Percentiles rank a stretch among this genome's conserved stretches.
These are phyloP conservation scores for Scylla paramamosain DNA, from an alignment of 1,140 invertebrate species.

Conservation along the genomic window DNA sequence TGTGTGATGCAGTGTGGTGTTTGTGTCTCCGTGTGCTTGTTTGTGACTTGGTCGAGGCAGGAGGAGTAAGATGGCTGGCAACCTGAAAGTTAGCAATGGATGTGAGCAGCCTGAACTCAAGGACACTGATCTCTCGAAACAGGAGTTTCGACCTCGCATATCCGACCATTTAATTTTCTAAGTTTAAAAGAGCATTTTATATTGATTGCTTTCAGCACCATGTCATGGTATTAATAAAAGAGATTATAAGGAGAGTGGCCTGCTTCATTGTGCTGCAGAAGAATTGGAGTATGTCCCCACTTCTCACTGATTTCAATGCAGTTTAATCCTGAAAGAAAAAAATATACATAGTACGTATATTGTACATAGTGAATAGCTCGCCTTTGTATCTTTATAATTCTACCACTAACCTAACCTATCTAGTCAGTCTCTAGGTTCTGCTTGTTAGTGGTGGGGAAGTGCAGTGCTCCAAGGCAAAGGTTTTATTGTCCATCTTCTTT, in stretches of 20 bases:
- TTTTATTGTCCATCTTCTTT: not conserved
- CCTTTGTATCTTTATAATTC: slow-evolving; percentile 13
- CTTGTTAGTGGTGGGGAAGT: not conserved
- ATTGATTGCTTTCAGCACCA: not conserved
- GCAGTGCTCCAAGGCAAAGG: not conserved
- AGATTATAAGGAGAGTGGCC: not conserved
- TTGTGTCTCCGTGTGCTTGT: not conserved
- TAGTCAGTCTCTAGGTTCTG: not conserved
- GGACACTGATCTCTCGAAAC: not conserved
- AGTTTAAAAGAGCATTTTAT: slow-evolving; percentile 15
- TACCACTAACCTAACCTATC: slow-evolving; percentile 8
- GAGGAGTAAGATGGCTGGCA: not conserved
- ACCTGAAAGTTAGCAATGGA: not conserved
- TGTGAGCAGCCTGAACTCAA: not conserved
- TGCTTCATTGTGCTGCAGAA: not conserved
- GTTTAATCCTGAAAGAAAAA: not conserved
- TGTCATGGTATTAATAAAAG: no score
- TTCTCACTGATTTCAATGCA: not conserved
- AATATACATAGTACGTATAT: not conserved
- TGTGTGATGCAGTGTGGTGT: not conserved
- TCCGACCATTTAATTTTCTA: slow-evolving; percentile 5
- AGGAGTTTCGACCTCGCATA: not conserved
- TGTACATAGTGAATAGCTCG: slow-evolving; percentile 14
- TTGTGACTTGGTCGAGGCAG: not conserved
- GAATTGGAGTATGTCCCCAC: not conserved